A percentile compares a stretch with the other conserved stretches of the same genome.
phyloP scores from a whole-genome alignment of 1,140 invertebrate species.

The Drosophila lini region DNA sequence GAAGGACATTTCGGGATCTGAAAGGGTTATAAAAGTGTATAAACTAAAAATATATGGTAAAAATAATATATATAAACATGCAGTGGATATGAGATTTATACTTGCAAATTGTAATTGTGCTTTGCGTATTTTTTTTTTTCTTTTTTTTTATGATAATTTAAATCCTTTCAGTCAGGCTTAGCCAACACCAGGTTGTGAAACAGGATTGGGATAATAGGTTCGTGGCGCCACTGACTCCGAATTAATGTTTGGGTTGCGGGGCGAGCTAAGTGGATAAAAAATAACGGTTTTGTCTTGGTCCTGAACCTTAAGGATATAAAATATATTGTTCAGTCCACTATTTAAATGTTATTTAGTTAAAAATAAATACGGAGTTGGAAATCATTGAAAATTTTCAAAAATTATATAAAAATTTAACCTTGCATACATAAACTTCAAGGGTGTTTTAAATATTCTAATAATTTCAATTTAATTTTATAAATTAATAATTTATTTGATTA shows the following conservation, averaged over 20 bases:
- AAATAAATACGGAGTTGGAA: not conserved
- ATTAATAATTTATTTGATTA: no score
- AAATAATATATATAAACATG: not conserved
- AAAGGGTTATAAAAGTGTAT: not conserved
- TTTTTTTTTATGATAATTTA: not conserved
- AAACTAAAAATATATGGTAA: not conserved
- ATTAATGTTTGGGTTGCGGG: not conserved
- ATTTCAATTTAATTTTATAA: no score
- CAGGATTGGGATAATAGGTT: not conserved
- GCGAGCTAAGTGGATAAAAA: not conserved
- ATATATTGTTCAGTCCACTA: not conserved
- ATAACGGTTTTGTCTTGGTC: not conserved
- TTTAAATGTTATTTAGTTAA: not conserved
- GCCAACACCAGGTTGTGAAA: not conserved
- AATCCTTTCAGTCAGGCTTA: not conserved
- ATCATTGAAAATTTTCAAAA: no score
- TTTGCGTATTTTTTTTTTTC: not conserved
- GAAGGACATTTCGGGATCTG: no score
- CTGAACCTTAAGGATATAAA: not conserved
- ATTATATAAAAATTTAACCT: no score
- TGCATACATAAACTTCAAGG: no score
- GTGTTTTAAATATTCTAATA: no score
- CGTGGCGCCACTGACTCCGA: not conserved
- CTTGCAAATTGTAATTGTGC: not conserved
- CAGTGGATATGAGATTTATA: not conserved